These are phyloP conservation scores for Muricea muricata DNA, from an alignment of 92 coral and sea anemone genomes.

Conservation along the genomic window DNA sequence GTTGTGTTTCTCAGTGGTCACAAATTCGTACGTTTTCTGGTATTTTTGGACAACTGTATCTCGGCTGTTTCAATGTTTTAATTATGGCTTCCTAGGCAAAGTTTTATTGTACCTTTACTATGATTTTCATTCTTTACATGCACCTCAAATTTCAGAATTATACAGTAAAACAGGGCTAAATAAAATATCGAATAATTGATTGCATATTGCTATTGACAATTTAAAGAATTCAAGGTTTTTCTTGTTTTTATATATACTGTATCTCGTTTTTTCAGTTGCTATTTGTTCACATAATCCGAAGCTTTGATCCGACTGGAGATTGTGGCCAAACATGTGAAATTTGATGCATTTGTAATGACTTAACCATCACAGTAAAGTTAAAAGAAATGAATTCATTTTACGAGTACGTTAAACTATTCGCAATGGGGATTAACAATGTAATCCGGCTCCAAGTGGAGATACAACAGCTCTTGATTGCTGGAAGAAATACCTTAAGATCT, in stretches of 20 bases:
- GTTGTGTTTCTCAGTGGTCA: neutral
- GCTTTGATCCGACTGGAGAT: neutral
- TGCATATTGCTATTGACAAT: neutral
- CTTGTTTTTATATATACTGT: neutral
- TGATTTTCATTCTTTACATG: neutral
- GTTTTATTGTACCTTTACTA: neutral
- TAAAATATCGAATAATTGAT: neutral
- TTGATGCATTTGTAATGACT: too few species aligned
- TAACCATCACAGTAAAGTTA: too few species aligned
- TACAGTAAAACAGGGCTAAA: neutral
- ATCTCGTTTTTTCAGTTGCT: neutral
- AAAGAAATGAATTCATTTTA: too few species aligned
- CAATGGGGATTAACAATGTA: too few species aligned
- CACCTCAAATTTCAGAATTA: neutral
- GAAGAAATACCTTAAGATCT: too few species aligned
- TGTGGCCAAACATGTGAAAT: too few species aligned
- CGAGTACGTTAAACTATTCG: too few species aligned
- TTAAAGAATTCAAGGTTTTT: neutral
- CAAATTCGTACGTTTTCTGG: conserved; percentile 7
- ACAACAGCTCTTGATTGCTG: too few species aligned
- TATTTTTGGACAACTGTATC: neutral
- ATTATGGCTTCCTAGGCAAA: conserved; percentile 4
- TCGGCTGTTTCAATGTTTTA: conserved; percentile 12
- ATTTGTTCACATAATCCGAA: neutral
- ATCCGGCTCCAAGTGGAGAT: too few species aligned